Base-by-base conservation (phyloP, 2,797 vertebrate genomes). In the Mastacembelus armatus region DNA sequence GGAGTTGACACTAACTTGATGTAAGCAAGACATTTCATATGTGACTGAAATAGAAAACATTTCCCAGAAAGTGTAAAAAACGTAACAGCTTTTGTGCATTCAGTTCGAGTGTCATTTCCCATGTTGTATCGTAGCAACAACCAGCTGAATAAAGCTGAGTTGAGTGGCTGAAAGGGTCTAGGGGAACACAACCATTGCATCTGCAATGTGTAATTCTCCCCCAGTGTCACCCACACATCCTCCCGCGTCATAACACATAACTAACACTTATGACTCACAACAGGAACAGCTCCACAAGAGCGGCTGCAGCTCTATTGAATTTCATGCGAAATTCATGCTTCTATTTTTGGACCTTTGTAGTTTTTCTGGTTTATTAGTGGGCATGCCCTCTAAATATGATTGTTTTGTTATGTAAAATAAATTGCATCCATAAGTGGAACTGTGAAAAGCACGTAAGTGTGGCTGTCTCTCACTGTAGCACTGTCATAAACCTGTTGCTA, bases 221-320 rank as follows among this genome's bases (percentile, higher is more conserved):
- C 70, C 40, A 47, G 21, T 58, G 77, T 77, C 85, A 65, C 84
- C 85, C 82, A 89, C 86, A 30, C 80, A 57, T 68, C 78, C 59
- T 38, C 73, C 77, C 50, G n/a, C 80, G 67, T 88, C 86, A 89
- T 51, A 74, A 79, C 84, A 67, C 79, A 78, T 58, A 87, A 76
- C 73, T 71, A 83, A 80, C 82, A 84, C 85, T 76, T 75, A 63
- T 91, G 88, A 91, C 58, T 91, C 89, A 91, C 78, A 75, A 77
- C 70, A 70, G 71, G 64, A 70, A 67, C 58, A 35, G 75, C 63
- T 49, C 48, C 54, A 59, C 63, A 32, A 67, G 66, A 79, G 70
- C 19, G 58, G 33, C 51, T 72, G 49, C 70, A 48, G 71, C 57
- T 36, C 77, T 40, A 64, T 72, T 76, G n/a, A 81, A 82, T 71